phyloP scores from a whole-genome alignment of 1,140 invertebrate genomes.

The Sesamia nonagrioides region DNA sequence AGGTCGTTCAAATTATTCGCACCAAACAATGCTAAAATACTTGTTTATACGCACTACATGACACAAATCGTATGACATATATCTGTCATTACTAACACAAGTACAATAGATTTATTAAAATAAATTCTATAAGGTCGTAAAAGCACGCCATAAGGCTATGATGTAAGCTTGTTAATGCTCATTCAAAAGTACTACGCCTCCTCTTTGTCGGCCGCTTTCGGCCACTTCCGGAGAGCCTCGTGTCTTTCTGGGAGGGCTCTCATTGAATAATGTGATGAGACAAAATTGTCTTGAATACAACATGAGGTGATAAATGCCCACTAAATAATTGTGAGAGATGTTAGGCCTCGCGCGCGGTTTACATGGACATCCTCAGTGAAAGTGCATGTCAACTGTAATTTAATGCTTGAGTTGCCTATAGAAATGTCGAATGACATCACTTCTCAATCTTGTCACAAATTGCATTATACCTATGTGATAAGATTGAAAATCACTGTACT shows the following conservation, averaged over 20 bases:
- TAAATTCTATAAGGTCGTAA: conserved; percentile 42
- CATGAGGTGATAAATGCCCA: conserved; percentile 61
- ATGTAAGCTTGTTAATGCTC: conserved; percentile 52
- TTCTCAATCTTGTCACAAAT: conserved; percentile 9
- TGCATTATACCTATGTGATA: conserved; percentile 3
- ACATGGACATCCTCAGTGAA: conserved; percentile 47
- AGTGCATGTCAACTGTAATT: conserved; percentile 27
- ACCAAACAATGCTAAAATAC: background rate
- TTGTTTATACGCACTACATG: background rate
- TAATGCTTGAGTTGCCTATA: conserved; percentile 21
- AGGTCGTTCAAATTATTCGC: background rate
- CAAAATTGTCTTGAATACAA: conserved; percentile 63
- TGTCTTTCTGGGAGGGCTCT: conserved; percentile 62
- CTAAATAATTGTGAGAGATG: conserved; percentile 56
- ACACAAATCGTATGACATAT: background rate
- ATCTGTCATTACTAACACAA: conserved; percentile 9
- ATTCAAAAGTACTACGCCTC: conserved; percentile 50
- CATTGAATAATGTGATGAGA: conserved; percentile 61
- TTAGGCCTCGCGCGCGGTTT: conserved; percentile 42
- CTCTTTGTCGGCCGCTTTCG: conserved; percentile 52
- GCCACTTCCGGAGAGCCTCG: conserved; percentile 58
- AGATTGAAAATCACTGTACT: conserved; percentile 7
- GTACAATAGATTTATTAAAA: conserved; percentile 46
- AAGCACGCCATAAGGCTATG: conserved; percentile 35
- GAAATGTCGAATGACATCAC: conserved; percentile 26